phyloP scores from a whole-genome alignment of 1,140 invertebrate genomes.

The Heterodera schachtii region DNA sequence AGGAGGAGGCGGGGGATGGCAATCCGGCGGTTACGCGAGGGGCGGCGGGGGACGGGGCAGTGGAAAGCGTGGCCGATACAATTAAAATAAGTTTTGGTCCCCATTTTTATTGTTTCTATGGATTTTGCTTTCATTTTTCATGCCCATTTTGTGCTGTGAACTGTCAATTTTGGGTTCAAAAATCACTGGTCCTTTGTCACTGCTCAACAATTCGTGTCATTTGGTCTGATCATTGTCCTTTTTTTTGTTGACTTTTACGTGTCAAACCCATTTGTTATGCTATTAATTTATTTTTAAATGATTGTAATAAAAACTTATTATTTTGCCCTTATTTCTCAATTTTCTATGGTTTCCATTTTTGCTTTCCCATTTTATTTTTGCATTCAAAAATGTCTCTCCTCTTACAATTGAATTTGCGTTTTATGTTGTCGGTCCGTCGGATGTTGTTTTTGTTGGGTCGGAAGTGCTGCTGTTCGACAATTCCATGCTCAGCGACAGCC shows the following conservation, averaged over 20 bases:
- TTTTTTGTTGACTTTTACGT: too few species aligned
- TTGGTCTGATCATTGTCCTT: too few species aligned
- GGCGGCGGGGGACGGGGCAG: constrained; percentile 18
- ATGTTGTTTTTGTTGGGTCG: background rate
- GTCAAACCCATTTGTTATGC: too few species aligned
- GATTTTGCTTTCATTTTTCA: background rate
- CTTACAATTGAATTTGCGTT: background rate
- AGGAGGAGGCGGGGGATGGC: constrained; percentile 17
- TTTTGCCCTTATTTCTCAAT: background rate
- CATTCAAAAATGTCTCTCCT: background rate
- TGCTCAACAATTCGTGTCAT: too few species aligned
- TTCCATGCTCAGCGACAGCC: constrained; percentile 4
- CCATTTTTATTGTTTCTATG: background rate
- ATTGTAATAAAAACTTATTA: too few species aligned
- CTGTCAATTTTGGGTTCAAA: too few species aligned
- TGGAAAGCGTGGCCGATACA: constrained; percentile 19
- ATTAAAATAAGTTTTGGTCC: background rate
- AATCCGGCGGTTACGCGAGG: background rate
- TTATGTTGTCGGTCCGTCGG: background rate
- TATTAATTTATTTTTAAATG: too few species aligned
- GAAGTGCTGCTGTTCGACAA: background rate
- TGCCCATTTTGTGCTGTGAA: too few species aligned
- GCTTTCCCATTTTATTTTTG: background rate
- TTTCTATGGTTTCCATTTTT: background rate
- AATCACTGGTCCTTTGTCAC: too few species aligned